These are phyloP conservation scores for Sinocyclocheilus anophthalmus DNA, from an alignment of 2,113 vertebrate species.

Conservation along the genomic window DNA sequence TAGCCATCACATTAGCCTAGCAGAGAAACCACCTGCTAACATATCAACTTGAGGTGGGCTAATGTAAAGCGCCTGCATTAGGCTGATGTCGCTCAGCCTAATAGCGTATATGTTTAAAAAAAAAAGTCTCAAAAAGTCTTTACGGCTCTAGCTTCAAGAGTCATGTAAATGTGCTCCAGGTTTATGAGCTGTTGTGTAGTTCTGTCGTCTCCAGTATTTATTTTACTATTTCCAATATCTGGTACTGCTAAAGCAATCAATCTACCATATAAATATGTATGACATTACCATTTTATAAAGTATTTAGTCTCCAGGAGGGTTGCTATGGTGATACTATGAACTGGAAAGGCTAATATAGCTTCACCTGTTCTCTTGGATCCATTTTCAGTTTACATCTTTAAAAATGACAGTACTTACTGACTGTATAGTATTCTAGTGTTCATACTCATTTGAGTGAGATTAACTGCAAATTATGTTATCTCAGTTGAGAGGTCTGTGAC, in stretches of 20 bases:
- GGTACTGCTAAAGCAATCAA: neutral
- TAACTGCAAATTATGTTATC: neutral
- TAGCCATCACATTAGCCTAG: neutral
- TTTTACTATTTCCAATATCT: neutral
- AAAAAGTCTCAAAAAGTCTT: neutral
- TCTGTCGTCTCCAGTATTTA: neutral
- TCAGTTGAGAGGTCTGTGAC: slow-evolving; percentile 10
- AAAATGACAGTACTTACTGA: slow-evolving; percentile 20
- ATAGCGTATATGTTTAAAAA: neutral
- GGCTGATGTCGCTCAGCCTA: neutral
- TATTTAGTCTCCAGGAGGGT: slow-evolving; percentile 25
- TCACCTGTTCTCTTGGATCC: slow-evolving; percentile 3
- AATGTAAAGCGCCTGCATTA: neutral
- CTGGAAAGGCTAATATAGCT: neutral
- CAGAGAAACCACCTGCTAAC: neutral
- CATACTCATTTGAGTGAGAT: neutral
- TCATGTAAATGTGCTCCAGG: neutral
- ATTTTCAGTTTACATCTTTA: slow-evolving; percentile 21
- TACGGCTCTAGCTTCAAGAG: neutral
- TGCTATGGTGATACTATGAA: slow-evolving; percentile 26
- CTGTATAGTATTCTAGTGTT: neutral
- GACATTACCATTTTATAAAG: slow-evolving; percentile 24
- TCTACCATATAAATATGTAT: neutral
- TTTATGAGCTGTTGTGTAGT: neutral
- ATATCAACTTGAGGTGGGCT: neutral